Base-by-base conservation (phyloP, 2,113 vertebrate species). In the Cettia cetti region DNA sequence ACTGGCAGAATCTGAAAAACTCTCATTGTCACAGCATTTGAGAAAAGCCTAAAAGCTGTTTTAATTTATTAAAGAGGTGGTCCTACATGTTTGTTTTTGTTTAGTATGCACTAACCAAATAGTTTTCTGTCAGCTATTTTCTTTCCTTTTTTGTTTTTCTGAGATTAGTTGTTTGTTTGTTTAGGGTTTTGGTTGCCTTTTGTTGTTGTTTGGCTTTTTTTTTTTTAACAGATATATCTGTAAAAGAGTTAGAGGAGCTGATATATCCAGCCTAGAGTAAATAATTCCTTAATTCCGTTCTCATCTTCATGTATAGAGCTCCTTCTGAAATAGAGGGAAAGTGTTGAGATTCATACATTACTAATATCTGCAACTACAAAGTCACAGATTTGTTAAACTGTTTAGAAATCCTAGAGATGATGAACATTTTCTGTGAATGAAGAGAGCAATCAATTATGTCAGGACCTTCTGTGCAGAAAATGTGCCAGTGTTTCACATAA, bases 71-170 rank as follows among this genome's bases (percentile, higher is more conserved):
- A n/a, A n/a, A 52, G 42, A 87, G 3, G 12, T 27, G 3, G 5
- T 82, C 35, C 9, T 37, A 15, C 8, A 28, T 40, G 8, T 39
- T 89, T 86, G 5, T 77, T 56, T 66, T 86, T 47, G 13, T 30
- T n/a, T 7, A 56, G 21, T 19, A 70, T 63, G 37, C 6, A 52
- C 18, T 85, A 57, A 74, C 2, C 0, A 0, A 22, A 12, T 4
- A 61, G 33, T 37, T 31, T 42, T 57, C 26, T 56, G 27, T 10
- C 10, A 8, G 26, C 14, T 37, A 9, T 54, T 64, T 82, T 39
- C 5, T 19, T 53, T 52, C 0, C 0, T 22, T 86, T 89, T 66
- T 1, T 72, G 9, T 89, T 68, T 64, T 63, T n/a, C 22, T 45
- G 39, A 37, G 11, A 20, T 63, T 42, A 10, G 8, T 45, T 39